Percentiles rank a stretch among this genome's conserved stretches.
Evolutionary conservation across 2,888 invertebrate genomes (phyloP).

Genomic region (Chrysomela aeneicollis): DNA sequence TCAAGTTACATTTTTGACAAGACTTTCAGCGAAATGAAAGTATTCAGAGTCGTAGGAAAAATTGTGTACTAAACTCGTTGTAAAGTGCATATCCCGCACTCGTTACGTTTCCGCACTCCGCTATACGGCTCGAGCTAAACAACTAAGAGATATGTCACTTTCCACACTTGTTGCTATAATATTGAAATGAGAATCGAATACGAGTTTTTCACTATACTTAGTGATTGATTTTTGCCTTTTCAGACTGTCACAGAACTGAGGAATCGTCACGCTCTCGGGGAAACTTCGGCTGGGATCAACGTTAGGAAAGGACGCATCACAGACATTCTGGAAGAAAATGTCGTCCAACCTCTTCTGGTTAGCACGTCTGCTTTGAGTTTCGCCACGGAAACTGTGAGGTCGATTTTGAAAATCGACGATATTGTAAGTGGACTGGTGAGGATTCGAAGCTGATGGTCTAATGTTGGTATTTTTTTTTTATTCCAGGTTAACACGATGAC

Average conservation of each 20-base stretch:
- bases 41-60: too few species aligned
- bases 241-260: constrained; percentile 94
- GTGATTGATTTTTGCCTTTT: too few species aligned
- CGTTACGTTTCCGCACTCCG: too few species aligned
- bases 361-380: constrained; percentile 92
- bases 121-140: too few species aligned
- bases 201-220: too few species aligned
- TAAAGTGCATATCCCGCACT: too few species aligned
- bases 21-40: too few species aligned
- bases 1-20: too few species aligned
- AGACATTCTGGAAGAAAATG: constrained; percentile 96
- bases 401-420: constrained; percentile 99
- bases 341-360: constrained; percentile 96
- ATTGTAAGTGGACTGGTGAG: constrained; percentile 75
- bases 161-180: too few species aligned
- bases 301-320: constrained; percentile 96
- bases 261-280: constrained; percentile 89
- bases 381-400: constrained; percentile 95
- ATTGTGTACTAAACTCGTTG: too few species aligned
- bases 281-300: constrained; percentile 91
- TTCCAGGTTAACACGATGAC: constrained; percentile 67
- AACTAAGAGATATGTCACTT: too few species aligned
- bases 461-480: constrained; percentile 32
- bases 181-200: too few species aligned
- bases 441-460: not conserved